Base-by-base conservation (phyloP, 2,797 vertebrate genomes). In the Xenentodon cancila region DNA sequence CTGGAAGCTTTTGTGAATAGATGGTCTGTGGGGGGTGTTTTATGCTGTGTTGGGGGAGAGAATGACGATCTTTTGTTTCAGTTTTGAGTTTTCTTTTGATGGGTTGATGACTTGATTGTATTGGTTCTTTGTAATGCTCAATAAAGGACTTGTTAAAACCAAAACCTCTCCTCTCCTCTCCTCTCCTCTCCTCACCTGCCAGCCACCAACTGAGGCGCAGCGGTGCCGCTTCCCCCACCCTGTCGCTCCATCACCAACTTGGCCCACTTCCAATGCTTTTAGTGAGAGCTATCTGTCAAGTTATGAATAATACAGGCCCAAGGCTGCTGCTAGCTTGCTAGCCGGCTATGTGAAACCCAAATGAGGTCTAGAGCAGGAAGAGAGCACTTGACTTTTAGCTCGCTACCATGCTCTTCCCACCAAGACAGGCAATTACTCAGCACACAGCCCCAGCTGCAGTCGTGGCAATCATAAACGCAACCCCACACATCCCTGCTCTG, bases 381-480 rank as follows among this genome's bases (percentile, higher is more conserved):
- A 86, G 88, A 96, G 95, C 94, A 95, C 95, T 95, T 94, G 90
- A 95, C 95, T 96, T 87, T 94, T 93, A 94, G 94, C 94, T 94
- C 85, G 91, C 92, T 93, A 94, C 95, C 94, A 93, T 89, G 91
- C 94, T 94, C 82, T 78, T 80, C 92, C 92, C 85, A 92, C 91
- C 94, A 96, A 97, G 96, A 96, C 96, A 96, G 94, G 94, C 95
- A 95, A 96, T 97, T 97, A 98, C 93, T 96, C 94, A 96, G 93
- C 95, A 92, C 93, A 89, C 94, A 95, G 92, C 94, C 91, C 94
- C 90, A 92, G 92, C 93, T 93, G 95, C 94, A 95, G 91, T 93
- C 91, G 86, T 90, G 93, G 94, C 94, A 95, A 93, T 95, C 95
- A 94, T 92, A 85, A 92, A 86, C 90, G 87, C 92, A 92, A 93